A percentile compares a stretch with the other conserved stretches of the same genome.
phyloP scores from a whole-genome alignment of 2,797 vertebrate species.

The Miichthys miiuy region DNA sequence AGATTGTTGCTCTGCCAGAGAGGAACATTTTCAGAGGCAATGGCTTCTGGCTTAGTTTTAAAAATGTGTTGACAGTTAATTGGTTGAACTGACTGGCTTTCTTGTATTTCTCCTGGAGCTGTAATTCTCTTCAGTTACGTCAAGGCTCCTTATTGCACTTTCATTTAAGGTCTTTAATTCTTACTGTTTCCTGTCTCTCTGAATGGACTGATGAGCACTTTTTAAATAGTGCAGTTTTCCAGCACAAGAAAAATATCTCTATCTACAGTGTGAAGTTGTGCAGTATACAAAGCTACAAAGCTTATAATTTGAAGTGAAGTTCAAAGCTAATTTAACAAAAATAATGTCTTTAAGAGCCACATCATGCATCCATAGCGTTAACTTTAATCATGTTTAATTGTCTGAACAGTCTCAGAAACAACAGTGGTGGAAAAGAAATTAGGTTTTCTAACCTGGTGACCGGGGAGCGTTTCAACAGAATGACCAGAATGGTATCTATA shows the following conservation, averaged over 20 bases:
- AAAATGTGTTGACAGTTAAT: slow-evolving; percentile 67
- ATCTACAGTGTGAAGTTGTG: too few species aligned
- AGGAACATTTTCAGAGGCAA: slow-evolving; percentile 54
- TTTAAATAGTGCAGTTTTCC: slow-evolving; percentile 51
- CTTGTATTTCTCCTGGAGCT: slow-evolving; percentile 37
- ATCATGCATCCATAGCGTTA: slow-evolving; percentile 6
- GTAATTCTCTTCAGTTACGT: slow-evolving; percentile 53
- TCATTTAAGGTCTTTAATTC: slow-evolving; percentile 59
- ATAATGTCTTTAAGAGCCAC: slow-evolving; percentile 6
- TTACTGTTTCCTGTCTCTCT: slow-evolving; percentile 62
- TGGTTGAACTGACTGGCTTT: slow-evolving; percentile 47
- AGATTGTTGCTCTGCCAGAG: slow-evolving; percentile 34
- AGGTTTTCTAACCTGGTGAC: slow-evolving; percentile 65
- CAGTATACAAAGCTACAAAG: slow-evolving; percentile 37
- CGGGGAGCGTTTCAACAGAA: slow-evolving; percentile 69
- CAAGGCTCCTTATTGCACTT: slow-evolving; percentile 57
- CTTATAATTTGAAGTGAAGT: slow-evolving; percentile 65
- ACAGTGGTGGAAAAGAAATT: slow-evolving; percentile 28
- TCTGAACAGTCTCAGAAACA: slow-evolving; percentile 36
- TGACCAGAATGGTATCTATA: slow-evolving; percentile 75
- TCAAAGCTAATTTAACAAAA: slow-evolving; percentile 66
- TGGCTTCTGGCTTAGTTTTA: slow-evolving; percentile 53
- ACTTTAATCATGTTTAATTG: slow-evolving; percentile 27
- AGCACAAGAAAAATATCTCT: slow-evolving; percentile 41
- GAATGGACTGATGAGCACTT: slow-evolving; percentile 65